Base-by-base conservation (phyloP, 2,888 invertebrate genomes). In the Acanthoscelides obtectus region DNA sequence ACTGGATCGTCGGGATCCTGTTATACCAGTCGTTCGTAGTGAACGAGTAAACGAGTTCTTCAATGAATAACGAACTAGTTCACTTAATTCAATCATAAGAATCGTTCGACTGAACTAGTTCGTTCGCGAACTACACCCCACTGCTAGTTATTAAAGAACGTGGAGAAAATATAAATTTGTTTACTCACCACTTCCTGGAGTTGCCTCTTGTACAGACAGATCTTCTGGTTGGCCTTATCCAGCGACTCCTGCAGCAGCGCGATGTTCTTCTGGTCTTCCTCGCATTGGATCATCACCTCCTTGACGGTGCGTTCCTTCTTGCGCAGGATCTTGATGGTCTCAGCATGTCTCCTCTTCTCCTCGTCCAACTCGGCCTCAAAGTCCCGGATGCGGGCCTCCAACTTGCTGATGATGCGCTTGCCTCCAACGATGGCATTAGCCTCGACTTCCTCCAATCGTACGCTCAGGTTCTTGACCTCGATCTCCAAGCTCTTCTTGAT, bases 261-360 rank as follows among this genome's bases (percentile, higher is more conserved):
- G 83, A 97, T 94, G 88, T 96, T 97, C 92, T 97, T 97, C 87
- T 97, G 94, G 87, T 98, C 98, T 86, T 98, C 98, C 87, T 98
- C 98, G 83, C 95, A 94, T 86, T 96, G 96, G 81, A 97, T 93
- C 88, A 97, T 91, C 77, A 98, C 92, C 87, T 98, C 98, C 90
- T 98, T 98, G 84, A 98, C 93, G 83, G 93, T 92, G 83, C 97
- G 95, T 86, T 98, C 98, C 92, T 98, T 98, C 91, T 98, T 98
- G 88, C 98, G 94, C 84, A 98, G 89, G 86, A 97, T 96, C 90
- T 97, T 97, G 86, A 97, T 95, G 83, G 97, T 97, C 87, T 98
- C 98, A 80, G 96, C 93, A 88, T 98, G 98, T 85, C 97, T 93
- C 86, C 97, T 93, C 90, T 96, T 97, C 88, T 98, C 98, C 87